Evolutionary conservation across 2,113 vertebrate genomes (phyloP), one percentile per base, ranked within the genome.

Genomic region (Condylura cristata): DNA sequence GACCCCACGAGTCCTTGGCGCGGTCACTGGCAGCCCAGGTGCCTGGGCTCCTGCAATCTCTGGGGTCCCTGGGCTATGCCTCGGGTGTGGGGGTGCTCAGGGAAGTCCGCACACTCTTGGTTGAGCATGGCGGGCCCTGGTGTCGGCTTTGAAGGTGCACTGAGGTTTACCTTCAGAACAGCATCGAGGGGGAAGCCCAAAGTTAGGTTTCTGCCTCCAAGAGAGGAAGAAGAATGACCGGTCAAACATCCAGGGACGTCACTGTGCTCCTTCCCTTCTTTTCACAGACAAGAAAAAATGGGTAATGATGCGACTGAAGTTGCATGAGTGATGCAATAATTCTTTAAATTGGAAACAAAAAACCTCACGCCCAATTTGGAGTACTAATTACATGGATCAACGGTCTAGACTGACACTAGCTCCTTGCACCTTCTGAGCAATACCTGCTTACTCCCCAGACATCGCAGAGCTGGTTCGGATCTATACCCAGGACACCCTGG

Each of bases 31-130:
- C 76, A 28, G 39, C 48, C 30, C 18, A 0, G 8, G 82, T 53
- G 28, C 20, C 37, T 26, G 0, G 39, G 37, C 3, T 22, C 44
- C 2, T 10, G 3, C 2, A 0, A 7, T 44, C 60, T 26, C 10
- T 26, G 14, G 11, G 46, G 28, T 48, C 37, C 4, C 0, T 1
- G 3, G 12, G 1, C 26, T 17, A 17, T 5, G 8, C 18, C 6
- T 24, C 4, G 4, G 24, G 6, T 32, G 13, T 2, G 5, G 0
- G 20, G 30, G 41, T 30, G 5, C 53, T 28, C 6, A 20, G 8
- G 4, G 26, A 3, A 34, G 12, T 56, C n/a, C 20, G 46, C 44
- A 44, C 0, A 32, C 37, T 6, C 11, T 12, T 0, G 0, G 11
- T 26, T 90, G 81, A 20, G 80, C 8, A 10, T 24, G 37, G 39